Evolutionary conservation across 2,113 vertebrate genomes (phyloP), one percentile per base, ranked within the genome.

Genomic region (Notarius quadriscutis): DNA sequence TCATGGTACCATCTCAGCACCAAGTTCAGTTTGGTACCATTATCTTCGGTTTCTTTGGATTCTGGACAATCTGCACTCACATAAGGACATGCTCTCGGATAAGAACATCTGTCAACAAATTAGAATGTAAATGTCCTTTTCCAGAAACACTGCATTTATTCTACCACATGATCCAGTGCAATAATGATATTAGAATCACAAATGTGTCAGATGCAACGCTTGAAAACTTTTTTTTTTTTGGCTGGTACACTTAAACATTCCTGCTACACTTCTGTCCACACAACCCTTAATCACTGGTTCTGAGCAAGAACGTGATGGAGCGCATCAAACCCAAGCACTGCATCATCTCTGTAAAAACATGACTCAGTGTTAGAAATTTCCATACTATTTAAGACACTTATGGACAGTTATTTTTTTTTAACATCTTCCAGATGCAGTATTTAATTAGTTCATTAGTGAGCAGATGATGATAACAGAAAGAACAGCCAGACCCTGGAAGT

Each of bases 361-460:
- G 6, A 7, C 30, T 41, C 27, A 14, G 1, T 48, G 17, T 11
- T 41, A 30, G 15, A 34, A 11, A 8, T 58, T 58, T 81, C 11
- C 11, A 17, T 81, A 81, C 55, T 60, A 41, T 60, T 81, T 6
- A 30, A 34, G 58, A 30, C 55, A 81, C 4, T 5, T 80, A 60
- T 20, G 7, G 41, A 81, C 17, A 12, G 1, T 34, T 60, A 12
- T 81, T 60, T 30, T 57, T 34, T 60, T 81, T 60, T 57, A 30
- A 81, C 79, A 41, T 20, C 30, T 58, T 41, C 79, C 55, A 81
- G 55, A 81, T 81, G 79, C 55, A 22, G 30, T 60, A 60, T 34
- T 60, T 81, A 81, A 80, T 58, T 20, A 81, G 79, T 62, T 62
- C 57, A 81, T 81, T 62, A 81, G 10, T 25, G 30, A 62, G 79